Conservation (phyloP, 2,888 invertebrate species). For the Caenorhabditis afra region DNA sequence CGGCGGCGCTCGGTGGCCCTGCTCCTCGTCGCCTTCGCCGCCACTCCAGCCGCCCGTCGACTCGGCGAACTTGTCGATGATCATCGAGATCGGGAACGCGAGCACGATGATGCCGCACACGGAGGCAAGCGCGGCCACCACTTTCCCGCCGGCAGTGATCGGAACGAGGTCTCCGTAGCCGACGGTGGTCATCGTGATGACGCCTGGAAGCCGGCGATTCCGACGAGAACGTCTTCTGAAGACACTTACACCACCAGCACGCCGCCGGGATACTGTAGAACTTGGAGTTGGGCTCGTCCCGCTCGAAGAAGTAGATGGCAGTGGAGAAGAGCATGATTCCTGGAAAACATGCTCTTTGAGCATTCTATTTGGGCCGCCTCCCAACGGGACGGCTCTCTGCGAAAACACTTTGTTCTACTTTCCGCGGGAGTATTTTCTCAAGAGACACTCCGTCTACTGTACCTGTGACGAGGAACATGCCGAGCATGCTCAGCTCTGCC, state of each 20-base stretch:
- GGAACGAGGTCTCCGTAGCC: conserved; percentile 79
- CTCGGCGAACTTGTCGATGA: conserved; percentile 80
- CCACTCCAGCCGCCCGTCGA: conserved; percentile 73
- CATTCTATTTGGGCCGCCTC: conserved; percentile 6
- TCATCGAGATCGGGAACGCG: conserved; percentile 80
- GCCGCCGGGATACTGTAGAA: conserved; percentile 79
- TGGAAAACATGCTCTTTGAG: conserved; percentile 11
- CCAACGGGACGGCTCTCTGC: conserved; percentile 4
- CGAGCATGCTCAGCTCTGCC: conserved; percentile 79
- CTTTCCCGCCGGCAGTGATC: conserved; percentile 78
- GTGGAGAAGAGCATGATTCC: conserved; percentile 80
- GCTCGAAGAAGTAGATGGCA: conserved; percentile 78
- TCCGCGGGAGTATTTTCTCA: conserved; percentile 13
- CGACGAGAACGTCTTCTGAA: neutral
- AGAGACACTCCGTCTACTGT: neutral
- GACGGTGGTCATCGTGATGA: conserved; percentile 74
- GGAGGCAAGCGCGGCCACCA: conserved; percentile 77
- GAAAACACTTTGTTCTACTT: conserved; percentile 23
- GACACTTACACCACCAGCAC: conserved; percentile 79
- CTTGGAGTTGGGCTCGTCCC: conserved; percentile 78
- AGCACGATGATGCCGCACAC: conserved; percentile 79
- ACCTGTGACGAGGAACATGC: conserved; percentile 79
- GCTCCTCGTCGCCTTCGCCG: conserved; percentile 58
- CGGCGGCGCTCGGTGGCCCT: conserved; percentile 24
- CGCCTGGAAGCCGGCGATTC: conserved; percentile 57